Percentiles rank a stretch among this genome's conserved stretches.
Conservation (phyloP, 2,888 invertebrate genomes). For the Tetheella fluctuosa region DNA sequence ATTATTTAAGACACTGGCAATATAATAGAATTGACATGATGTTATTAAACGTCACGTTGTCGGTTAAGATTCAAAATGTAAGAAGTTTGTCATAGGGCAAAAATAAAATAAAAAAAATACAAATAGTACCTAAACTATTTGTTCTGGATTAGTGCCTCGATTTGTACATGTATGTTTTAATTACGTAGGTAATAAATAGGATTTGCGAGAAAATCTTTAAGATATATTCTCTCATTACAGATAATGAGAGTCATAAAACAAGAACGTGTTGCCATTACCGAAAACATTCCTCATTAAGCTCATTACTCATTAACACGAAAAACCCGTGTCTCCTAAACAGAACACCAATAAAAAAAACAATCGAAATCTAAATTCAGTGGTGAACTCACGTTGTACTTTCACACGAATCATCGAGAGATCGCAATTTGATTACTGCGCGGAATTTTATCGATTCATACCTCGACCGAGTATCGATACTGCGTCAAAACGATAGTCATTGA, state of each 20-base stretch:
- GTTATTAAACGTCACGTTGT: too few relatives aligned
- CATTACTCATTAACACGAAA: conserved; percentile 1
- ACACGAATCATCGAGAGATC: conserved; percentile 11
- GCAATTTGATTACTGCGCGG: conserved; percentile 11
- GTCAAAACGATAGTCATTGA: conserved; percentile 16
- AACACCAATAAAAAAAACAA: conserved; percentile 7
- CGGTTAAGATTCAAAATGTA: too few relatives aligned
- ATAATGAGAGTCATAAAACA: conserved; percentile 3
- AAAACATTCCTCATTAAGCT: conserved; percentile 7
- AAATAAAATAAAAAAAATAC: too few relatives aligned
- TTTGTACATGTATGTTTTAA: too few relatives aligned
- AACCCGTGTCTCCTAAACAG: conserved; percentile 3
- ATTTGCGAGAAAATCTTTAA: too few relatives aligned
- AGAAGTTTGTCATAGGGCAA: too few relatives aligned
- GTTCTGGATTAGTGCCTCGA: too few relatives aligned
- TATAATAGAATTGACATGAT: too few relatives aligned
- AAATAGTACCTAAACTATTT: too few relatives aligned
- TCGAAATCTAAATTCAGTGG: conserved; percentile 12
- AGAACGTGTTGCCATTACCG: conserved; percentile 4
- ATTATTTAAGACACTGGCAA: too few relatives aligned
- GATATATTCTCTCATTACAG: not conserved
- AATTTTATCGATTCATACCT: conserved; percentile 12
- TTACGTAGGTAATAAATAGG: too few relatives aligned
- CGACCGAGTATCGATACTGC: conserved; percentile 18
- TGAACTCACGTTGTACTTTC: conserved; percentile 11